These are phyloP conservation scores for Selene dorsalis DNA, from an alignment of 2,797 vertebrate species.

Conservation along the genomic window DNA sequence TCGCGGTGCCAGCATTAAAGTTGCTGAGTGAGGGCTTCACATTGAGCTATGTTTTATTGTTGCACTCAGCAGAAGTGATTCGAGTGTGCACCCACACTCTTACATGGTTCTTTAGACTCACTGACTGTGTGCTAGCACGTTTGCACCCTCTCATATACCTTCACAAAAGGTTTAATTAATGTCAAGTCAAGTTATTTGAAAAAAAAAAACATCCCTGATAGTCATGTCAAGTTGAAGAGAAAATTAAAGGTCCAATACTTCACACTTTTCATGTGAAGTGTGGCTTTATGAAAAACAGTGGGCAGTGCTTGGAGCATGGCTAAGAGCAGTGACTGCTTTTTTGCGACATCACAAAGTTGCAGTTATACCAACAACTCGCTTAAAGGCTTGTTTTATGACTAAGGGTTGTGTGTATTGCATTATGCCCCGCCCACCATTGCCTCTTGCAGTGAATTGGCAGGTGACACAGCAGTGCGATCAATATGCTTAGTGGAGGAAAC, in stretches of 20 bases:
- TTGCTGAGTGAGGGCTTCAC: conserved; percentile 80
- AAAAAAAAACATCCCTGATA: conserved; percentile 12
- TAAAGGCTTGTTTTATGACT: too few species aligned
- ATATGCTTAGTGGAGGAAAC: too few species aligned
- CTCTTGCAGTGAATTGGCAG: too few species aligned
- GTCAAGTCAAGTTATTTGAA: conserved; percentile 10
- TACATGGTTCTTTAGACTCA: conserved; percentile 13
- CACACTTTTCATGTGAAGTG: too few species aligned
- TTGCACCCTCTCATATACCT: background rate
- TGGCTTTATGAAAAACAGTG: too few species aligned
- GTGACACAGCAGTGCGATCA: too few species aligned
- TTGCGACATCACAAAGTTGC: too few species aligned
- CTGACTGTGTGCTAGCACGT: background rate
- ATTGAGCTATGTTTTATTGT: conserved; percentile 74
- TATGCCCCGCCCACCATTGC: too few species aligned
- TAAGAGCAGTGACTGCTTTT: too few species aligned
- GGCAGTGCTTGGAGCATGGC: too few species aligned
- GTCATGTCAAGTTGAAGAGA: background rate
- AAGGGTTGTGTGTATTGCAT: too few species aligned
- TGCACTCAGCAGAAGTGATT: conserved; percentile 73
- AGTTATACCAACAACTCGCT: too few species aligned
- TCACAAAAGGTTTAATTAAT: conserved; percentile 3
- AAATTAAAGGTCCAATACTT: background rate
- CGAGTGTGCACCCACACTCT: conserved; percentile 24
- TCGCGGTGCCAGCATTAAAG: conserved; percentile 76